Evolutionary conservation across 2,797 vertebrate genomes (phyloP).

Genomic region (Neopelma chrysocephalum): DNA sequence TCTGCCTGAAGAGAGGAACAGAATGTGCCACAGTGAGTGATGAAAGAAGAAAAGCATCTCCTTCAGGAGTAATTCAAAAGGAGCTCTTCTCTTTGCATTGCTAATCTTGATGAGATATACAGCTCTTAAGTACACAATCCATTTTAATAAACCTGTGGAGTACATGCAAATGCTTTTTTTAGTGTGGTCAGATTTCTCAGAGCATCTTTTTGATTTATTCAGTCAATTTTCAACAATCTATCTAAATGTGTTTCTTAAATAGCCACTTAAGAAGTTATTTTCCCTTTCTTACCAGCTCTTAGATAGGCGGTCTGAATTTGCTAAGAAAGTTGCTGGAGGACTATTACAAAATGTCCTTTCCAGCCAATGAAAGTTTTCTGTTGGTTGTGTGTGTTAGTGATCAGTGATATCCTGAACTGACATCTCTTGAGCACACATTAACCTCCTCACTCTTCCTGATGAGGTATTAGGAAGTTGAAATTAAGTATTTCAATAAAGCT

Average conservation of each 20-base stretch:
- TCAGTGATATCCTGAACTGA: not conserved
- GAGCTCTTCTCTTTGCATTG: not conserved
- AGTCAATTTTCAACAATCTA: not conserved
- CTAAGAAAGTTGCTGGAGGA: not conserved
- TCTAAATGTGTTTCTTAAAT: not conserved
- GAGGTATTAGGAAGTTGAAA: not conserved
- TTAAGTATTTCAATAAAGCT: not conserved
- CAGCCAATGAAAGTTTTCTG: not conserved
- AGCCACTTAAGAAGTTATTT: not conserved
- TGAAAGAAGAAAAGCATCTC: not conserved
- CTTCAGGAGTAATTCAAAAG: not conserved
- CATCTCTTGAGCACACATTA: not conserved
- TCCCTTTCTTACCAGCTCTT: not conserved
- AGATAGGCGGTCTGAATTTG: not conserved
- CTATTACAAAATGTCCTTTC: not conserved
- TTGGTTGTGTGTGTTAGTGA: not conserved
- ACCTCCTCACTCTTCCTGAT: not conserved
- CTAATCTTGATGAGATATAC: not conserved
- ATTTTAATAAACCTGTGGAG: not conserved
- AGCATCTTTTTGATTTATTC: not conserved
- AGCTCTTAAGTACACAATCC: not conserved
- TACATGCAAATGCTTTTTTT: not conserved
- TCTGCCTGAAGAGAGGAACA: not conserved
- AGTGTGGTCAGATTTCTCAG: not conserved
- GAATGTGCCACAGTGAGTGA: not conserved